Base-by-base conservation (phyloP, 2,113 vertebrate genomes). In the Zingel zingel region DNA sequence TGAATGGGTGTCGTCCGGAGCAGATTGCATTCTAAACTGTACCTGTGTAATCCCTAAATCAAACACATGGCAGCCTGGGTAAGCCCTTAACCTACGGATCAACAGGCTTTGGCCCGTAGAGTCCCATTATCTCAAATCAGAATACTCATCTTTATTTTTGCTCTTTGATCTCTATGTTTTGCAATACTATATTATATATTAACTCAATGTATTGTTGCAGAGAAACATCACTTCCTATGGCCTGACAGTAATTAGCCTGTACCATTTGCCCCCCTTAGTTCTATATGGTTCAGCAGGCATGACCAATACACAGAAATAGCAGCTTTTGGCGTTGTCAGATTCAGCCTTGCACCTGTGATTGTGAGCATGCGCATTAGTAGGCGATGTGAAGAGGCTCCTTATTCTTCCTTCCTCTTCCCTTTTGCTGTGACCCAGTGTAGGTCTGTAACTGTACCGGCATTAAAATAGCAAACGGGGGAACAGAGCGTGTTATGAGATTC, bases 391-490 rank as follows among this genome's bases (percentile, higher is more conserved):
- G 47, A 77, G 13, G 33, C 39, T 74, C 16, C 58, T 48, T 51
- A 3, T 62, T 79, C 57, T 14, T 58, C 57, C 15, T 62, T 48
- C 12, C 5, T 74, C 63, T 57, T 86, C 58, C 77, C 14, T 48
- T 62, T 64, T 39, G 57, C 74, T 79, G 64, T 92, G 88, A 89
- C 91, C 89, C 79, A 83, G 79, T 83, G 85, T 74, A 53, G 70
- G 61, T 59, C 67, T 77, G 81, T 92, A 90, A 93, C 88, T 92
- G 88, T 92, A 87, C 90, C 15, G 74, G 77, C 76, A 81, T 92
- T 92, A 90, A 93, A 94, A 94, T 94, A 93, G 91, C 88, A 89
- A 93, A 91, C 80, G 30, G 62, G 79, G 74, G 83, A 86, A 86
- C 77, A 47, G 76, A 82, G 86, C 80, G 68, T 90, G 90, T 91